These are phyloP conservation scores for Nyleta sp. DNA, from an alignment of 2,888 invertebrate species.

Conservation along the genomic window DNA sequence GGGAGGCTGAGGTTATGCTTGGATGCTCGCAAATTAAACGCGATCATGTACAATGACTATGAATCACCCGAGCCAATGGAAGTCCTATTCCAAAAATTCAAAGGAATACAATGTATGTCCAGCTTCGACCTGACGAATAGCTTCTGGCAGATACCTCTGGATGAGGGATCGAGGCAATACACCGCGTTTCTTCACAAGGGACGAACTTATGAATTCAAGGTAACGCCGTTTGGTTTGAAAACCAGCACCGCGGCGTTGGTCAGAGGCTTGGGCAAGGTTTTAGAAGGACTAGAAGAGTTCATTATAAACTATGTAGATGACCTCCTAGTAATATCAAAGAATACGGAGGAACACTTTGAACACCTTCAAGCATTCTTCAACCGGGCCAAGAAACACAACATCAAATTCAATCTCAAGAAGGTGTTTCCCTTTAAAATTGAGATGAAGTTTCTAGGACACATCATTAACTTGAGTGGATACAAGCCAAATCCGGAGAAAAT, in stretches of 20 bases:
- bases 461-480: not conserved
- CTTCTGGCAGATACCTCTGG: conserved; percentile 12
- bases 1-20: not conserved
- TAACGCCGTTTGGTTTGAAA: conserved; percentile 1
- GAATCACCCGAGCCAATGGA: conserved; percentile 7
- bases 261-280: not conserved
- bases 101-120: not conserved
- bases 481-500: not conserved
- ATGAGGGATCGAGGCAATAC: not conserved
- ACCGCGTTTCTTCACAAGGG: conserved; percentile 10
- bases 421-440: not conserved
- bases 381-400: not conserved
- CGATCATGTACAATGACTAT: conserved; percentile 1
- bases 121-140: conserved; percentile 4
- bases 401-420: not conserved
- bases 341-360: not conserved
- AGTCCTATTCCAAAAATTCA: conserved; percentile 3
- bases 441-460: conserved; percentile 6
- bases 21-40: conserved; percentile 8
- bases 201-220: not conserved
- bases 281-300: not conserved
- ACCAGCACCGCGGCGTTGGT: not conserved
- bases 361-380: not conserved
- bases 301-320: conserved; percentile 11
- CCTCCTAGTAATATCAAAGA: not conserved